Evolutionary conservation across 2,797 vertebrate genomes (phyloP).

Genomic region (Squalus acanthias): DNA sequence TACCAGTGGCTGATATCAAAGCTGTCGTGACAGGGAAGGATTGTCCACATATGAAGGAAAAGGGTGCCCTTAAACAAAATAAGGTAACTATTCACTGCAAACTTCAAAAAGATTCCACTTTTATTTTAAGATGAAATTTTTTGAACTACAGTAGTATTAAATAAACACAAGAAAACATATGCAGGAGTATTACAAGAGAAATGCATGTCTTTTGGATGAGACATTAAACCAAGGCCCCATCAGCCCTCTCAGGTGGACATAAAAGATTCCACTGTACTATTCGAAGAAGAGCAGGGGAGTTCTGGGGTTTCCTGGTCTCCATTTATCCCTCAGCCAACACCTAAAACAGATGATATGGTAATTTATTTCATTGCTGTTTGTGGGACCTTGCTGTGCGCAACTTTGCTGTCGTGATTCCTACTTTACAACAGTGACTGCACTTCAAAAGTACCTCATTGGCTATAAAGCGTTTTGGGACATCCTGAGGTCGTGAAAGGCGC

Average conservation of each 20-base stretch:
- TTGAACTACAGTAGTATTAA: neutral
- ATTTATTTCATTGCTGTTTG: neutral
- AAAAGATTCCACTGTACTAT: neutral
- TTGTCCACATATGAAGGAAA: slow-evolving; percentile 99
- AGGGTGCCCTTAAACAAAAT: slow-evolving; percentile 97
- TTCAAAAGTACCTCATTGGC: neutral
- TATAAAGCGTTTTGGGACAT: too few relatives aligned
- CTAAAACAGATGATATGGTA: neutral
- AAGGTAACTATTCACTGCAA: slow-evolving; percentile 65
- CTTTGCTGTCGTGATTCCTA: neutral
- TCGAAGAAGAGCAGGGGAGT: neutral
- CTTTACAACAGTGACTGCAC: neutral
- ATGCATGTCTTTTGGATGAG: neutral
- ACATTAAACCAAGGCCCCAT: neutral
- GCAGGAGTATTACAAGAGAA: neutral
- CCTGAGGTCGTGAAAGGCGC: neutral
- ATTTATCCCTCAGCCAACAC: neutral
- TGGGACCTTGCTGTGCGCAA: neutral
- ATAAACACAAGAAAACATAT: neutral
- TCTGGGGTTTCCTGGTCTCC: neutral
- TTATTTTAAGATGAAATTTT: neutral
- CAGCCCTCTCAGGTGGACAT: neutral
- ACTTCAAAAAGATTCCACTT: neutral
- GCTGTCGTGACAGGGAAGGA: slow-evolving; percentile 97
- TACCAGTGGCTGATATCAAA: slow-evolving; percentile 98